Percentiles rank a stretch among this genome's conserved stretches.
These are phyloP conservation scores for Heteractis magnifica DNA, from an alignment of 92 coral and sea anemone genomes.

Conservation along the genomic window DNA sequence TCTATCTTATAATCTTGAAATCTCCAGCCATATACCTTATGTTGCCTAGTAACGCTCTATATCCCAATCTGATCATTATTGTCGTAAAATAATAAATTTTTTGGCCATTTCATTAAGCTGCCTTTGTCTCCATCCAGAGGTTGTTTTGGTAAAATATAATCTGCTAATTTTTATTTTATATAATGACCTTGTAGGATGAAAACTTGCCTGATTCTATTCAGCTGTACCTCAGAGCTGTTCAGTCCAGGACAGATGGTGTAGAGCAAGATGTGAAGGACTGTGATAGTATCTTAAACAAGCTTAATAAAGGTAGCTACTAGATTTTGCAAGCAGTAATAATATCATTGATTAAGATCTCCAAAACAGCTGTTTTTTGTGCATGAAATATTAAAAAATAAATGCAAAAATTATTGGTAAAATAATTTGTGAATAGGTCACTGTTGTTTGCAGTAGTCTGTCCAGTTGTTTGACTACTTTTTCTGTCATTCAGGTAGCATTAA, in stretches of 20 bases:
- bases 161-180: background rate
- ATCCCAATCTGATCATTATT: background rate
- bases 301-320: slow-evolving; percentile 27
- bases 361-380: background rate
- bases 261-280: slow-evolving; percentile 80
- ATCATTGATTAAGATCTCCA: background rate
- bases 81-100: background rate
- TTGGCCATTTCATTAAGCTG: background rate
- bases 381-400: background rate
- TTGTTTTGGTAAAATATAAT: background rate
- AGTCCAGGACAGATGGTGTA: slow-evolving; percentile 73
- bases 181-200: slow-evolving; percentile 16
- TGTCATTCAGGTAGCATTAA: background rate
- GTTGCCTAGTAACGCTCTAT: background rate
- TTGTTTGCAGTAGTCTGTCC: background rate
- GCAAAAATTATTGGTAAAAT: background rate
- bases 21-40: background rate
- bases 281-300: slow-evolving; percentile 50
- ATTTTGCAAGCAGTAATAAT: background rate
- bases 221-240: slow-evolving; percentile 72
- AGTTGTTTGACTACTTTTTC: background rate
- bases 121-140: background rate
- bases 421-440: background rate
- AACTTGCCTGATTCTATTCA: slow-evolving; percentile 77
- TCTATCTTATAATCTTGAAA: background rate